A percentile compares a stretch with the other conserved stretches of the same genome.
Conservation (phyloP, 2,113 vertebrate genomes). For the Epinephelus lanceolatus region DNA sequence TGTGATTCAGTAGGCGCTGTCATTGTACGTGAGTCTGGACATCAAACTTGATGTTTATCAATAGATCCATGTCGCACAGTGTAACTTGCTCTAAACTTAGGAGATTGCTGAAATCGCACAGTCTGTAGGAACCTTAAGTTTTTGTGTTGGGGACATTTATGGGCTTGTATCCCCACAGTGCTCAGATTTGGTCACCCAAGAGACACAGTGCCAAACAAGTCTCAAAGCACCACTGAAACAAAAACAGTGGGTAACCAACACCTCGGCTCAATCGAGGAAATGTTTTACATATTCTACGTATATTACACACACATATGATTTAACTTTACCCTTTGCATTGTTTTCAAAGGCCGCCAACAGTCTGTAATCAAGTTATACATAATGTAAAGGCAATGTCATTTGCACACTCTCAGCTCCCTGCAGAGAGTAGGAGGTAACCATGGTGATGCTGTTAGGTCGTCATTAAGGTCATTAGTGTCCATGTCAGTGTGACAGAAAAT, state of each 20-base stretch:
- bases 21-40: too few relatives aligned
- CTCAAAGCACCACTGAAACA: background rate
- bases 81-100: too few relatives aligned
- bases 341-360: slow-evolving; percentile 17
- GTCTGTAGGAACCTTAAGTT: too few relatives aligned
- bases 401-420: slow-evolving; percentile 19
- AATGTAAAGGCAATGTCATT: slow-evolving; percentile 30
- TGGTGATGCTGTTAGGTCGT: slow-evolving; percentile 67
- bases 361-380: slow-evolving; percentile 42
- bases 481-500: slow-evolving; percentile 52
- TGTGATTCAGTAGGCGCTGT: too few relatives aligned
- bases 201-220: too few relatives aligned
- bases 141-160: too few relatives aligned
- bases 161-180: too few relatives aligned
- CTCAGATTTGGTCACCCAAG: too few relatives aligned
- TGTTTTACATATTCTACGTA: slow-evolving; percentile 1
- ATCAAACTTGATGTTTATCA: too few relatives aligned
- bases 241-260: background rate
- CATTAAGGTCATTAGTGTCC: slow-evolving; percentile 72
- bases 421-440: slow-evolving; percentile 61
- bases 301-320: slow-evolving; percentile 6
- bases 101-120: too few relatives aligned
- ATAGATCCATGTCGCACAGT: too few relatives aligned
- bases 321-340: background rate
- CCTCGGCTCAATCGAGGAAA: background rate